These are phyloP conservation scores for Grallaria varia DNA, from an alignment of 2,113 vertebrate species.

Conservation along the genomic window DNA sequence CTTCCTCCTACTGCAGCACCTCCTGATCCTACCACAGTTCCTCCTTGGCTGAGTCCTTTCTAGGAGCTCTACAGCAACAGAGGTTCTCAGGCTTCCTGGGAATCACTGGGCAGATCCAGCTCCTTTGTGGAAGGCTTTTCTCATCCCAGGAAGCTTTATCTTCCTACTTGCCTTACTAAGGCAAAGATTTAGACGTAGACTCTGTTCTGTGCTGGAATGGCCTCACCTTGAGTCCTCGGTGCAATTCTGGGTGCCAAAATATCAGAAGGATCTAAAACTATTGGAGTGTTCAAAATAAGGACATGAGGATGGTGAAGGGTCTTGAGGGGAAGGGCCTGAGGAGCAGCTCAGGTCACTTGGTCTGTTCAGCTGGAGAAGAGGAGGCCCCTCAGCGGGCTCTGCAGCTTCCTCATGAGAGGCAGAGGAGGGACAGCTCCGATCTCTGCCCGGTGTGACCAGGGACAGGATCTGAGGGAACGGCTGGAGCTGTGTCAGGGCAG, in stretches of 20 bases:
- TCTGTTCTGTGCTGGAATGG: fast-evolving
- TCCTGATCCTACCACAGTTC: fast-evolving
- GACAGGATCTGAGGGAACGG: neutral
- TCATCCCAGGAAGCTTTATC: neutral
- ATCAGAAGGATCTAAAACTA: neutral
- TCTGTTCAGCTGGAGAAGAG: neutral
- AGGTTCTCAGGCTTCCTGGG: neutral
- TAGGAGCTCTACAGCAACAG: neutral
- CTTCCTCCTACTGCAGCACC: neutral
- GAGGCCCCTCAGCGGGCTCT: neutral
- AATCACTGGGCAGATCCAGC: neutral
- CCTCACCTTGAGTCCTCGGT: neutral
- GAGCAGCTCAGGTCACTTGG: neutral
- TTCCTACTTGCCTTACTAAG: neutral
- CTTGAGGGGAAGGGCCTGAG: neutral
- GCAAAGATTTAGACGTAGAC: neutral
- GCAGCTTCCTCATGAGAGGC: neutral
- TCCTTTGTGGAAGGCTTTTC: neutral
- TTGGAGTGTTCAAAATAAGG: neutral
- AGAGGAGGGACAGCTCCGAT: neutral
- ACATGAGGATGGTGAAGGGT: neutral
- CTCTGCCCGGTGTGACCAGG: neutral
- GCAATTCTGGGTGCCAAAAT: neutral
- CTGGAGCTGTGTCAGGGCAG: no score
- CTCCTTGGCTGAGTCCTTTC: neutral